Conservation (phyloP, 1,140 invertebrate genomes). For the Drosophila subpulchrella region DNA sequence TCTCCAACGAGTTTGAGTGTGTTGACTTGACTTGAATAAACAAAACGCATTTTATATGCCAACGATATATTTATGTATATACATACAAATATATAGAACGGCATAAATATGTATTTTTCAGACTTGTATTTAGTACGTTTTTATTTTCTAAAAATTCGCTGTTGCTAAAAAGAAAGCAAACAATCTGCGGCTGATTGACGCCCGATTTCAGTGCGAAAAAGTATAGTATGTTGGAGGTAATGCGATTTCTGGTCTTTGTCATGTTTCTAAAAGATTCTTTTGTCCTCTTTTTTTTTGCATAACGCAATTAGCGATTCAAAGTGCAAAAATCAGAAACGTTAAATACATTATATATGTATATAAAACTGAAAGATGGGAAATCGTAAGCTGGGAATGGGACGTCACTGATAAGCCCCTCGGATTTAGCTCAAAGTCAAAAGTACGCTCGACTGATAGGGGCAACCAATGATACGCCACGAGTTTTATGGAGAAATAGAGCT, state of each 20-base stretch:
- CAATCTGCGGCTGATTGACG: constrained; percentile 41
- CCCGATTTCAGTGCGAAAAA: constrained; percentile 34
- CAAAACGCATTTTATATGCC: neutral
- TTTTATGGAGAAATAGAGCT: neutral
- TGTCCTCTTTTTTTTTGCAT: constrained; percentile 10
- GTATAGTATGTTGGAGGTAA: constrained; percentile 15
- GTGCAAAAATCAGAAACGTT: constrained; percentile 29
- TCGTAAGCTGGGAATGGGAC: constrained; percentile 46
- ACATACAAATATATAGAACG: neutral
- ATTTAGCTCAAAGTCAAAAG: constrained; percentile 68
- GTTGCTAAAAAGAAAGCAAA: constrained; percentile 44
- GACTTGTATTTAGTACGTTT: neutral
- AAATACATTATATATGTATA: neutral
- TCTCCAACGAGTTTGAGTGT: neutral
- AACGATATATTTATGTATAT: neutral
- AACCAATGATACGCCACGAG: neutral
- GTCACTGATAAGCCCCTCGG: constrained; percentile 66
- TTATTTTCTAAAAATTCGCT: constrained; percentile 24
- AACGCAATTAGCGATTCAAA: constrained; percentile 39
- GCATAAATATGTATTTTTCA: no score
- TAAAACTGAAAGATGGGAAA: constrained; percentile 4
- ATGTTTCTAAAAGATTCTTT: constrained; percentile 28
- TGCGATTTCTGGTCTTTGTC: constrained; percentile 22
- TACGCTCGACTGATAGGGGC: constrained; percentile 34
- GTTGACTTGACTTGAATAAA: constrained; percentile 8